Conservation (phyloP, 1,140 invertebrate species). For the Polypedilum vanderplanki region DNA sequence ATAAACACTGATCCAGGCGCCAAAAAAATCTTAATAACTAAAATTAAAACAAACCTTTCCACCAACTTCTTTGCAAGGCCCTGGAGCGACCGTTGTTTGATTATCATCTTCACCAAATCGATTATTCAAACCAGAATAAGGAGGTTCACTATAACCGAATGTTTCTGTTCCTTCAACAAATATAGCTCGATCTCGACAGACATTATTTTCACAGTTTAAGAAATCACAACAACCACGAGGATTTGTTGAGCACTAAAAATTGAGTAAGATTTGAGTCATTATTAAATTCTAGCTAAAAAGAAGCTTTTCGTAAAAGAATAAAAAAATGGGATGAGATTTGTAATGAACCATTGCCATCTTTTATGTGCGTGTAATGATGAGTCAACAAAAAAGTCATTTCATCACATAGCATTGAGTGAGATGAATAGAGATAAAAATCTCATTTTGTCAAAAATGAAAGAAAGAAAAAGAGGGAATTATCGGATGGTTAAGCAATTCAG, state of each 20-base stretch:
- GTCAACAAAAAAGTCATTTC: not conserved
- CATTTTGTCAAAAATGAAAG: not conserved
- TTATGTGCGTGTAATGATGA: not conserved
- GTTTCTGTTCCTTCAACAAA: constrained; percentile 1
- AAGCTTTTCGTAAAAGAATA: not conserved
- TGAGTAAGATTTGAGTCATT: not conserved
- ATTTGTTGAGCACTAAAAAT: not conserved
- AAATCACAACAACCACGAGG: not conserved
- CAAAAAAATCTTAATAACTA: too few species aligned
- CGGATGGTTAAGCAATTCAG: not conserved
- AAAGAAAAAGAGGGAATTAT: not conserved
- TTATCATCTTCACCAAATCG: not conserved
- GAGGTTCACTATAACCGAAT: not conserved
- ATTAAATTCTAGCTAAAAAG: not conserved
- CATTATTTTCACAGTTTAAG: not conserved
- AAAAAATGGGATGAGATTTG: not conserved
- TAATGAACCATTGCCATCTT: not conserved
- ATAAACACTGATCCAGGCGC: too few species aligned
- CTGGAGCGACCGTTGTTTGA: constrained; percentile 30
- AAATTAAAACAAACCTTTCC: not conserved
- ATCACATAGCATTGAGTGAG: not conserved
- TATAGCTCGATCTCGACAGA: not conserved
- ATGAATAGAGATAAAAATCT: not conserved
- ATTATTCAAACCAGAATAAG: not conserved
- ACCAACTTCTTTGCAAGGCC: not conserved